Base-by-base conservation (phyloP, 2,797 vertebrate genomes). In the Falco novaeseelandiae region DNA sequence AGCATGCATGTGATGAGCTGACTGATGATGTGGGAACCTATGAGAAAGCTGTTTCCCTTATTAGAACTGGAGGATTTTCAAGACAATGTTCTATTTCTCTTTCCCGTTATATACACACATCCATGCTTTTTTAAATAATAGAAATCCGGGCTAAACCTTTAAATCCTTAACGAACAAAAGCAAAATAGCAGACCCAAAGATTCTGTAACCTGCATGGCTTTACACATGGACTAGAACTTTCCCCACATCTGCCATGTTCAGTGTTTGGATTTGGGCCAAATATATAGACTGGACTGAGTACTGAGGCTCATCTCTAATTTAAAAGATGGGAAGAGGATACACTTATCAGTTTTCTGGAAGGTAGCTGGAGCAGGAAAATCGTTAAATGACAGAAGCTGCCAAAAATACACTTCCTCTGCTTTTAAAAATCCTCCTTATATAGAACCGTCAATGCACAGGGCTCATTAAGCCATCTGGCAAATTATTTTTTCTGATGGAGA, bases 1-100 rank as follows among this genome's bases (percentile, higher is more conserved):
- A 97, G 94, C 66, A 52, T 84, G 95, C 97, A 96, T 97, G 98
- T 97, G 98, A 98, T 98, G 98, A 98, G 97, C 95, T 98, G 97
- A 98, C 97, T 93, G 96, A 98, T 96, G 97, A 97, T 97, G 97
- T 98, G 98, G 98, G 98, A 98, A 98, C 97, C 96, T 97, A 96
- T 93, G 93, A 98, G 97, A 97, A 98, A 98, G 97, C 96, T 92
- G 79, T 98, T 98, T 98, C 98, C 98, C 98, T 98, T 97, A 97
- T 97, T 95, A 96, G 96, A 97, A 97, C 83, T 95, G 91, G 95
- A 97, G 94, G 79, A 59, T 57, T 92, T 90, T 94, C 93, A 96
- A 89, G 74, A 51, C 10, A 0, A 94, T 80, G 92, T 95, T 91
- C 90, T 82, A 70, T 91, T 97, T 92, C 91, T 96, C 91, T 76